These are phyloP conservation scores for Xylota sylvarum DNA, from an alignment of 2,888 invertebrate species.

Conservation along the genomic window DNA sequence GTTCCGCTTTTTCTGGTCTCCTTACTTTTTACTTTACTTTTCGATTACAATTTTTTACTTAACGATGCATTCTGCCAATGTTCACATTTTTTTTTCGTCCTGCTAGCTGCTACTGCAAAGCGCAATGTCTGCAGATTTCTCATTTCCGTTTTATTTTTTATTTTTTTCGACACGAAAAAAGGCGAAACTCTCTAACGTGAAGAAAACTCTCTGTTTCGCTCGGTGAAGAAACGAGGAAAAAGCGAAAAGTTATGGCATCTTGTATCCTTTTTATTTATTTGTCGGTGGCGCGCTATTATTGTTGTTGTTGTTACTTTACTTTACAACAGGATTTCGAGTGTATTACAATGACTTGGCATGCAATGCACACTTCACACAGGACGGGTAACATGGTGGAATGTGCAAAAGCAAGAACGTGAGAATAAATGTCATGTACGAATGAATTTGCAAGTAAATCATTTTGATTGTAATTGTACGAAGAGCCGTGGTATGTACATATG, in stretches of 20 bases:
- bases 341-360: slow-evolving; percentile 34
- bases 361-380: neutral
- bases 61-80: slow-evolving; percentile 47
- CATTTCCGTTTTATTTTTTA: slow-evolving; percentile 48
- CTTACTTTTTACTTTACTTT: slow-evolving; percentile 1
- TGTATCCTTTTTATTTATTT: slow-evolving; percentile 49
- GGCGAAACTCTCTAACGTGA: slow-evolving; percentile 5
- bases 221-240: slow-evolving; percentile 7
- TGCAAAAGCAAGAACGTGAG: slow-evolving; percentile 50
- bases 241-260: slow-evolving; percentile 44
- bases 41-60: slow-evolving; percentile 38
- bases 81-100: slow-evolving; percentile 24
- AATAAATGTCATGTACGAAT: slow-evolving; percentile 59
- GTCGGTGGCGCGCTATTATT: slow-evolving; percentile 3
- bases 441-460: slow-evolving; percentile 60
- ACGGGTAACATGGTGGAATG: neutral
- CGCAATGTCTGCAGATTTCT: slow-evolving; percentile 66
- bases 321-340: slow-evolving; percentile 15
- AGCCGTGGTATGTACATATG: neutral
- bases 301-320: slow-evolving; percentile 30
- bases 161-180: slow-evolving; percentile 5
- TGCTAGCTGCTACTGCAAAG: slow-evolving; percentile 11
- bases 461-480: slow-evolving; percentile 40
- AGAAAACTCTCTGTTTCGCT: slow-evolving; percentile 21
- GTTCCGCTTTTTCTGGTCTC: slow-evolving; percentile 32